Evolutionary conservation across 1,140 invertebrate genomes (phyloP).

Genomic region (Panonychus citri): DNA sequence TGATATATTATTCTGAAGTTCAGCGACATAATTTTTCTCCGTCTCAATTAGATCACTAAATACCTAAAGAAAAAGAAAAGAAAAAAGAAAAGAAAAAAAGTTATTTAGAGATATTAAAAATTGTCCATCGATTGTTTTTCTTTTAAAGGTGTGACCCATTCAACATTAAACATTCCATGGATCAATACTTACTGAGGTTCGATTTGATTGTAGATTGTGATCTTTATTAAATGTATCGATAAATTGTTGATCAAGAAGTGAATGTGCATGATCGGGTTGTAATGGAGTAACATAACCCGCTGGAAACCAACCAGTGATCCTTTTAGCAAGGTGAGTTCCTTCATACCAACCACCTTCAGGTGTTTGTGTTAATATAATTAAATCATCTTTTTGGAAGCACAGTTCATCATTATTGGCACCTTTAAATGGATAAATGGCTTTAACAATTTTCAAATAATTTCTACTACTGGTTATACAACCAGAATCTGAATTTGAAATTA

Average conservation of each 20-base stretch:
- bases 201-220: background rate
- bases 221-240: background rate
- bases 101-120: background rate
- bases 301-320: conserved; percentile 81
- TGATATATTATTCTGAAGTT: conserved; percentile 55
- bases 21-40: conserved; percentile 62
- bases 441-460: conserved; percentile 28
- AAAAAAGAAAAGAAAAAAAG: too few species aligned
- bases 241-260: background rate
- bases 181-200: background rate
- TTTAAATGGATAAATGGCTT: conserved; percentile 75
- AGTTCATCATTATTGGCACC: conserved; percentile 93
- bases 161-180: background rate
- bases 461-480: too few species aligned
- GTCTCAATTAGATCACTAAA: conserved; percentile 69
- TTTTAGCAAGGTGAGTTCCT: conserved; percentile 45
- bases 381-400: conserved; percentile 82
- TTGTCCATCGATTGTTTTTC: background rate
- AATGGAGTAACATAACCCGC: conserved; percentile 62
- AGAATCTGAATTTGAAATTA: too few species aligned
- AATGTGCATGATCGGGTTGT: background rate
- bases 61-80: background rate
- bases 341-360: conserved; percentile 83
- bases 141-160: background rate
- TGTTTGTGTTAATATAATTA: conserved; percentile 74